These are phyloP conservation scores for Pachymerium ferrugineum DNA, from an alignment of 2,888 invertebrate genomes.

Conservation along the genomic window DNA sequence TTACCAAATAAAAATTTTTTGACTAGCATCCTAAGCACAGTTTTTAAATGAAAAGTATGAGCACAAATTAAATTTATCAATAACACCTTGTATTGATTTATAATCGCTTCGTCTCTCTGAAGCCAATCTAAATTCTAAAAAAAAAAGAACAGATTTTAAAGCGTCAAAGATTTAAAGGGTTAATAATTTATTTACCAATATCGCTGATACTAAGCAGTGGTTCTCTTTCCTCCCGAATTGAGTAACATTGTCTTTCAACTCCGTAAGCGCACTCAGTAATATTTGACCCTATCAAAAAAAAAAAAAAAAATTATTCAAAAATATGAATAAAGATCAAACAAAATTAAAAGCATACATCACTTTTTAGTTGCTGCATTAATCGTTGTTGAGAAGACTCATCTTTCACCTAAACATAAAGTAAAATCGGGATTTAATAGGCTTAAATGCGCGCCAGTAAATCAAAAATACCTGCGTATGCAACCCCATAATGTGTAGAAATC, in stretches of 20 bases:
- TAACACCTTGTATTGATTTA: neutral
- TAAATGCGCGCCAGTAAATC: too few relatives aligned
- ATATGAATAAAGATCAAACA: neutral
- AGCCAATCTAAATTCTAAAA: neutral
- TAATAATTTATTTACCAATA: neutral
- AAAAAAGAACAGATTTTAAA: neutral
- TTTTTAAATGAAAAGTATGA: neutral
- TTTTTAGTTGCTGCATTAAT: neutral
- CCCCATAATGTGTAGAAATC: too few relatives aligned
- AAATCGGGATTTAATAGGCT: neutral
- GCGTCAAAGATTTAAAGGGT: neutral
- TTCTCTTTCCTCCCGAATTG: neutral
- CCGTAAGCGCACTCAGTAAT: neutral
- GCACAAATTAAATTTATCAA: neutral
- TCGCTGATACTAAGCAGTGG: neutral
- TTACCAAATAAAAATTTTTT: neutral
- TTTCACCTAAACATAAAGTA: neutral
- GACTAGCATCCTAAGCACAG: neutral
- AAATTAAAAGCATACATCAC: neutral
- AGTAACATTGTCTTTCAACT: neutral
- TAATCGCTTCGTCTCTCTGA: neutral
- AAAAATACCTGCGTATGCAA: too few relatives aligned
- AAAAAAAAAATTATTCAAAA: neutral
- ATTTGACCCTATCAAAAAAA: neutral
- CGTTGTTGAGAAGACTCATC: neutral